Percentiles rank a stretch among this genome's conserved stretches.
Evolutionary conservation across 1,140 invertebrate genomes (phyloP).

Genomic region (Marisa cornuarietis): DNA sequence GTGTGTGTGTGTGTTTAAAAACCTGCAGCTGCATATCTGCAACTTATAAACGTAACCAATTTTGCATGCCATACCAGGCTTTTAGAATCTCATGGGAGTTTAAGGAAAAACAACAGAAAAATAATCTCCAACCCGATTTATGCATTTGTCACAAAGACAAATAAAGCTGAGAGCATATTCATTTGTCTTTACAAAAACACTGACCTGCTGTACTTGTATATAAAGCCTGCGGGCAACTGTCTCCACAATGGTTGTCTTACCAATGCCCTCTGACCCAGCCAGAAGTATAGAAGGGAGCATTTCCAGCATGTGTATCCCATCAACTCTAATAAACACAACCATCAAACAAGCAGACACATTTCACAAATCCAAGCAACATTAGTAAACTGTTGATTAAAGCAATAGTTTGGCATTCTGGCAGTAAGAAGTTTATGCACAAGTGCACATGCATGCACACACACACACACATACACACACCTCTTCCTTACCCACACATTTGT

Average conservation of each 20-base stretch:
- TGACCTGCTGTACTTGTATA: slow-evolving; percentile 48
- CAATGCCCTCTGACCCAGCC: slow-evolving; percentile 51
- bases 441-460: too few species aligned
- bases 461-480: too few species aligned
- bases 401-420: background rate
- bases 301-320: slow-evolving; percentile 31
- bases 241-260: slow-evolving; percentile 50
- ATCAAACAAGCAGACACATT: background rate
- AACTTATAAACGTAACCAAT: too few species aligned
- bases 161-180: too few species aligned
- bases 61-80: too few species aligned
- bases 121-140: too few species aligned
- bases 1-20: too few species aligned
- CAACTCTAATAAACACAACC: slow-evolving; percentile 29
- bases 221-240: slow-evolving; percentile 50
- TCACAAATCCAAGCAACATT: background rate
- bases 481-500: too few species aligned
- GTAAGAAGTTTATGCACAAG: background rate
- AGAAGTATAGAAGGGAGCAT: slow-evolving; percentile 46
- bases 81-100: too few species aligned
- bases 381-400: background rate
- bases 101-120: too few species aligned
- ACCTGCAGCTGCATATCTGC: too few species aligned
- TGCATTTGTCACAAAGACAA: too few species aligned
- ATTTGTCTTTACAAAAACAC: background rate